Percentiles rank a stretch among this genome's conserved stretches.
phyloP scores from a whole-genome alignment of 2,888 invertebrate genomes.

The Nemoura dubitans region DNA sequence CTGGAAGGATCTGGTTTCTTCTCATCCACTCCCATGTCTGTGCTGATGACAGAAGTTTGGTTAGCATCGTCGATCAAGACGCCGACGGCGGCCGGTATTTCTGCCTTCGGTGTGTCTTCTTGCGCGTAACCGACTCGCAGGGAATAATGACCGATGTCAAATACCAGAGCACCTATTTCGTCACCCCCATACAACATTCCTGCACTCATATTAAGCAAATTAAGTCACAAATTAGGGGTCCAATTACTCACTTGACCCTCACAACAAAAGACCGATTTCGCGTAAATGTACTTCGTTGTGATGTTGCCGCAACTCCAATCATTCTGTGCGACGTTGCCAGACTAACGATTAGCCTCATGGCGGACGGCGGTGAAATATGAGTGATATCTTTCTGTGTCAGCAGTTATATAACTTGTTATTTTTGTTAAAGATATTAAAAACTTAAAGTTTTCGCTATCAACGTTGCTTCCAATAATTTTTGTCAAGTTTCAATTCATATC shows the following conservation, averaged over 20 bases:
- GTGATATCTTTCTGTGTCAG: not conserved
- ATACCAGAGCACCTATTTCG: constrained; percentile 97
- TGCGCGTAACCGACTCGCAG: constrained; percentile 93
- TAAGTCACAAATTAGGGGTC: not conserved
- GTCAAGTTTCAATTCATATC: not conserved
- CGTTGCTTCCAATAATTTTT: not conserved
- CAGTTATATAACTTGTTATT: constrained; percentile 12
- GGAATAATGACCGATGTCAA: constrained; percentile 94
- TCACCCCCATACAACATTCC: constrained; percentile 93
- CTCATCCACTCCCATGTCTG: constrained; percentile 68
- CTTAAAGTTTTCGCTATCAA: not conserved
- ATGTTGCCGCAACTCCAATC: no score
- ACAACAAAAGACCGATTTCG: not conserved
- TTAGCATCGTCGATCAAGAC: constrained; percentile 73
- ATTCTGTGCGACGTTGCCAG: not conserved
- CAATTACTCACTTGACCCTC: not conserved
- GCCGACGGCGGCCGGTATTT: constrained; percentile 93
- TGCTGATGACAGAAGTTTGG: constrained; percentile 67
- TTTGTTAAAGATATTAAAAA: not conserved
- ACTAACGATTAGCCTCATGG: not conserved
- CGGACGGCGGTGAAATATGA: not conserved
- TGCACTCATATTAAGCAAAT: constrained; percentile 53
- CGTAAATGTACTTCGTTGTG: no score
- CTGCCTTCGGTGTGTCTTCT: constrained; percentile 99
- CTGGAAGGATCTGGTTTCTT: constrained; percentile 76